Percentiles rank a stretch among this genome's conserved stretches.
Evolutionary conservation across 2,888 invertebrate genomes (phyloP).

Genomic region (Entomobrya proxima): DNA sequence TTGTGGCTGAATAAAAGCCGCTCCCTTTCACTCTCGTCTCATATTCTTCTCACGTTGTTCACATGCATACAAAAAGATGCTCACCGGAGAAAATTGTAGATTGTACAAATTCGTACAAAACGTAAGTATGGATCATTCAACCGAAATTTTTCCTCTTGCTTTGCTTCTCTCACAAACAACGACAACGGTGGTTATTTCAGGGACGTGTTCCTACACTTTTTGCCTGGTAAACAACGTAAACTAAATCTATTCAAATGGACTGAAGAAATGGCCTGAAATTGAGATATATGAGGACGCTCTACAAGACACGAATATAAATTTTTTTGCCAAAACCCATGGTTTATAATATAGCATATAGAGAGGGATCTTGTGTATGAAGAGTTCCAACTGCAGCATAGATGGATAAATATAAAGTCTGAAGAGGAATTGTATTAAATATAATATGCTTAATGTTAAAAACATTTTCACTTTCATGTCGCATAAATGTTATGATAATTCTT

Average conservation of each 20-base stretch:
- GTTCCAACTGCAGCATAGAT: too few relatives aligned
- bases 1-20: background rate
- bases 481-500: background rate
- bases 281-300: constrained; percentile 53
- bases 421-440: too few relatives aligned
- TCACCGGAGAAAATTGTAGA: constrained; percentile 48
- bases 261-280: constrained; percentile 62
- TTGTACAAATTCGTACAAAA: constrained; percentile 42
- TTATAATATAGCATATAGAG: background rate
- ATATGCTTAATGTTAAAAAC: too few relatives aligned
- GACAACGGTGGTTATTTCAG: background rate
- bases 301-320: constrained; percentile 62
- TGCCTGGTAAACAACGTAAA: constrained; percentile 58
- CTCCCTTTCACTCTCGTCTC: background rate
- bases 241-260: constrained; percentile 67
- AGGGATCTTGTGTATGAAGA: too few relatives aligned
- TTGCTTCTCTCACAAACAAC: constrained; percentile 18
- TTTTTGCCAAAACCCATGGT: background rate
- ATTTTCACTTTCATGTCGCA: too few relatives aligned
- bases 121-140: constrained; percentile 44
- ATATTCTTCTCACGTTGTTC: constrained; percentile 51
- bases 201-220: constrained; percentile 10
- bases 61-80: constrained; percentile 59
- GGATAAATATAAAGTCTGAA: too few relatives aligned
- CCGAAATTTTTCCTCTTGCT: constrained; percentile 14